phyloP scores from a whole-genome alignment of 1,140 invertebrate species.

The Trichonephila clavipes region DNA sequence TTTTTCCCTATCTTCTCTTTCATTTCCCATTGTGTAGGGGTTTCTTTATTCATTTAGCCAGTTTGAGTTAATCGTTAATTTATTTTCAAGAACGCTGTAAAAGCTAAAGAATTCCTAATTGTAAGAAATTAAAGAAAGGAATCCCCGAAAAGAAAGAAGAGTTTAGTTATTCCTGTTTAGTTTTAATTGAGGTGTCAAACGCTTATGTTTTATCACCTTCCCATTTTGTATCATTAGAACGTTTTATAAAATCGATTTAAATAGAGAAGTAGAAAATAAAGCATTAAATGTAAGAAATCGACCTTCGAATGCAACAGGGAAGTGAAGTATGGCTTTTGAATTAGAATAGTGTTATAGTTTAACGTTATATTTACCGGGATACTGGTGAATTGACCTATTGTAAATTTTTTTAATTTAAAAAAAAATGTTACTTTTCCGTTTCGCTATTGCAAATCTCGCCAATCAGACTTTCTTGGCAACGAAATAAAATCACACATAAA shows the following conservation, averaged over 20 bases:
- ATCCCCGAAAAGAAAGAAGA: neutral
- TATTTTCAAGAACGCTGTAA: neutral
- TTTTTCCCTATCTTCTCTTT: slow-evolving; percentile 3
- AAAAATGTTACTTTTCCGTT: too few relatives aligned
- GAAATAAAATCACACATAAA: too few relatives aligned
- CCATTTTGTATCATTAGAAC: neutral
- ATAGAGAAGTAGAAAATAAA: neutral
- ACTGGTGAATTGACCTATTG: too few relatives aligned
- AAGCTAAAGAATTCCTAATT: slow-evolving; percentile 9
- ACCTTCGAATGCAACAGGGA: too few relatives aligned
- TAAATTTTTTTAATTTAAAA: too few relatives aligned
- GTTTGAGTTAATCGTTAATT: slow-evolving; percentile 21
- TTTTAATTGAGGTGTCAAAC: neutral
- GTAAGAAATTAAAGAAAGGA: neutral
- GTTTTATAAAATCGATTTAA: neutral
- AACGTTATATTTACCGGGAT: too few relatives aligned
- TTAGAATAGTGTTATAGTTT: too few relatives aligned
- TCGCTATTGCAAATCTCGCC: too few relatives aligned
- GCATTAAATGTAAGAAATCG: too few relatives aligned
- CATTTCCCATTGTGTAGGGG: neutral
- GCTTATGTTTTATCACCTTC: neutral
- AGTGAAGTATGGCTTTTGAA: too few relatives aligned
- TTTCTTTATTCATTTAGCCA: slow-evolving; percentile 31
- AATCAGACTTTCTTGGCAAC: too few relatives aligned
- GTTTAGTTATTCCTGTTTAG: neutral